Evolutionary conservation across 2,113 vertebrate genomes (phyloP), one percentile per base, ranked within the genome.

Genomic region (Anhinga anhinga): DNA sequence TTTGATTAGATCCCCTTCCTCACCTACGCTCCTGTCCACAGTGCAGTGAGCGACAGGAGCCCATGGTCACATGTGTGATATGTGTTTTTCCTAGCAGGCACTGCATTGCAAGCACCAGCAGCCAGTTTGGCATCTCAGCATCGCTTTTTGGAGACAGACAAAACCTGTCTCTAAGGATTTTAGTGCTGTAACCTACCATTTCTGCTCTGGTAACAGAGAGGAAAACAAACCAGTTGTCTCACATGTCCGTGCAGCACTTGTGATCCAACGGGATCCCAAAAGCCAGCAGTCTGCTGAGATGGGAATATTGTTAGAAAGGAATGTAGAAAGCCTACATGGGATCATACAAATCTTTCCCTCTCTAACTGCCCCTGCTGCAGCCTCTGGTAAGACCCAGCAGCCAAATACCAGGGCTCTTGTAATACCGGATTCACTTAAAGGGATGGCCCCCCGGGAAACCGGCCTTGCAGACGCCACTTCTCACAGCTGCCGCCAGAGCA

Each of bases 21-120:
- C 74, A 67, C 38, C 9, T 38, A 7, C 0, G 0, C 23, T 81
- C 34, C 81, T 83, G 53, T 55, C 52, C 0, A 0, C 32, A 63
- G 61, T 1, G 2, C 3, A 10, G 23, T 0, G 4, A 83, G 36
- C n/a, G 77, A 30, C 7, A 25, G 82, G 52, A 92, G 27, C 11
- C 65, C 47, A 12, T 2, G 13, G 38, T 34, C 5, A 0, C 1
- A 1, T 3, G 14, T 27, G 42, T 16, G 34, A 36, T 15, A 11
- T 0, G 3, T 13, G 3, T 56, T 83, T 78, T 67, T 86, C 53
- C 82, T 92, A 53, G 66, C 36, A 88, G 88, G n/a, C 8, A 5
- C 36, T 4, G 1, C 36, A 6, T 4, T 73, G 34, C 29, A 44
- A 79, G 30, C 40, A 73, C 49, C 49, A 71, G 26, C 58, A 82